These are phyloP conservation scores for Argya squamiceps DNA, from an alignment of 2,797 vertebrate genomes.

Conservation along the genomic window DNA sequence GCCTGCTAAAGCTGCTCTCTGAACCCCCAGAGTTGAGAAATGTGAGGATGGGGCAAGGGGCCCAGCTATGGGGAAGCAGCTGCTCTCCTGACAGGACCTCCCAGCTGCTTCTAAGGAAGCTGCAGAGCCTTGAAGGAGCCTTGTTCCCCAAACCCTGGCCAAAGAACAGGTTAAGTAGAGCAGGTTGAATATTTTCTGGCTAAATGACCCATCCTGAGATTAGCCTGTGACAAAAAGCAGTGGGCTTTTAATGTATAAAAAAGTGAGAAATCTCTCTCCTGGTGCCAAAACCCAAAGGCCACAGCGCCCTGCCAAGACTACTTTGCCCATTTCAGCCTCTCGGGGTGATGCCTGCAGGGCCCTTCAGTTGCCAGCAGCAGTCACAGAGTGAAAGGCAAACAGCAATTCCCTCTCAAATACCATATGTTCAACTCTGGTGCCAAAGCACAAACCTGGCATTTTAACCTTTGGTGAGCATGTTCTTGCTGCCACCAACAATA, in stretches of 20 bases:
- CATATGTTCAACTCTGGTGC: neutral
- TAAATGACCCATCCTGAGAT: neutral
- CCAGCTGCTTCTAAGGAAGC: neutral
- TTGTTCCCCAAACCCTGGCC: neutral
- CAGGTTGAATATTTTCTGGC: neutral
- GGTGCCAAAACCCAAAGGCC: slow-evolving; percentile 11
- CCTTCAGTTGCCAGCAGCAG: neutral
- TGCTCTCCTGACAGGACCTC: neutral
- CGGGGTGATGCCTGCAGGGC: neutral
- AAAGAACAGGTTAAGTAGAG: neutral
- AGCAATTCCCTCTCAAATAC: slow-evolving; percentile 5
- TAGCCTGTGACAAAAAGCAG: neutral
- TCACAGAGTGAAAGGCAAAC: neutral
- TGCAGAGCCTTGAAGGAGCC: neutral
- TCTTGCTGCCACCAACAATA: slow-evolving; percentile 29
- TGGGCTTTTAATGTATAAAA: neutral
- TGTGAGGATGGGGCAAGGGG: neutral
- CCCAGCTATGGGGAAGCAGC: neutral
- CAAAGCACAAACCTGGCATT: slow-evolving; percentile 27
- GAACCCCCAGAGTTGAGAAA: neutral
- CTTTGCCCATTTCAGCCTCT: neutral
- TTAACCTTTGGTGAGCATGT: slow-evolving; percentile 44
- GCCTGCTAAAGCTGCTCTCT: neutral
- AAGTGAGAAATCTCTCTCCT: neutral
- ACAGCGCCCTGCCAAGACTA: neutral